Conservation (phyloP, 1,140 invertebrate genomes). For the Ditylenchus dipsaci region DNA sequence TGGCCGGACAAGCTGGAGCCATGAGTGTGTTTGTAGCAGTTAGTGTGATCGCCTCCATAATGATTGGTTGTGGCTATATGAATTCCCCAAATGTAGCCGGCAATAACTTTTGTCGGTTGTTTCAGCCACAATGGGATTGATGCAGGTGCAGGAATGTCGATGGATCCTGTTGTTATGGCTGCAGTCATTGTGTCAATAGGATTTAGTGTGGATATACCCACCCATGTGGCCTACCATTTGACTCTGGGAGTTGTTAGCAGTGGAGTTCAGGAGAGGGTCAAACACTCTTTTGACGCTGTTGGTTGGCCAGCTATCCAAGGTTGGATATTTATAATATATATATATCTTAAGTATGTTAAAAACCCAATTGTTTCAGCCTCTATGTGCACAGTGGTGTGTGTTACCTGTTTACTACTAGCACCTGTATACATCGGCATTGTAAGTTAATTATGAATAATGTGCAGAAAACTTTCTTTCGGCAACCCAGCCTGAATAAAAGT, state of each 20-base stretch:
- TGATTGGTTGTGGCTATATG: constrained; percentile 45
- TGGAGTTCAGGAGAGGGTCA: neutral
- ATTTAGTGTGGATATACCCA: constrained; percentile 50
- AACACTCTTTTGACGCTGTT: constrained; percentile 1
- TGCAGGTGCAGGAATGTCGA: constrained; percentile 56
- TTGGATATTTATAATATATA: too few species aligned
- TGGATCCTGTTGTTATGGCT: constrained; percentile 59
- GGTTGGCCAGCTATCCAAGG: constrained; percentile 7
- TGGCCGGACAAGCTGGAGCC: constrained; percentile 52
- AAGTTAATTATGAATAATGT: neutral
- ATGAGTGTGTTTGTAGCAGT: constrained; percentile 59
- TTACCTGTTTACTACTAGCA: neutral
- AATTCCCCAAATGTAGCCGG: neutral
- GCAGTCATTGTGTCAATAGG: constrained; percentile 60
- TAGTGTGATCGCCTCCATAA: constrained; percentile 58
- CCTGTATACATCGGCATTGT: neutral
- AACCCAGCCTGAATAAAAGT: too few species aligned
- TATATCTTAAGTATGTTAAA: too few species aligned
- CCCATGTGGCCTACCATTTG: constrained; percentile 50
- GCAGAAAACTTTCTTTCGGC: too few species aligned
- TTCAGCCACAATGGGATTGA: constrained; percentile 56
- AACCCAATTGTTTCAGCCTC: neutral
- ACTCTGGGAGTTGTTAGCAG: constrained; percentile 10
- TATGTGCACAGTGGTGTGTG: neutral
- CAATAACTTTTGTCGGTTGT: neutral